Evolutionary conservation across 2,113 vertebrate species (phyloP), one percentile per base, ranked within the genome.

Genomic region (Calidris pygmaea): DNA sequence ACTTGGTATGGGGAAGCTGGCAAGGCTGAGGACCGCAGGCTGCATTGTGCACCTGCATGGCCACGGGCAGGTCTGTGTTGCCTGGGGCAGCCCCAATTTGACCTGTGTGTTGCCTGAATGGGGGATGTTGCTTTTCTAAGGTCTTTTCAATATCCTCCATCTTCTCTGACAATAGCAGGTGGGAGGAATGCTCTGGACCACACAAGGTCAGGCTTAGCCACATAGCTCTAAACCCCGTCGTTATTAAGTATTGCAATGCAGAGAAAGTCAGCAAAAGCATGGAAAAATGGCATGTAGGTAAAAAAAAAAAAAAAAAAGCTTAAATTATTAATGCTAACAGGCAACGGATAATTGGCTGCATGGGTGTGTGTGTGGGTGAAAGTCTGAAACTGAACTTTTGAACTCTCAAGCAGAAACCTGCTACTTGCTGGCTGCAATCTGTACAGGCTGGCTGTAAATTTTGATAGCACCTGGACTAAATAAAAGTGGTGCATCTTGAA

Each of bases 301-400:
- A 79, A 94, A 85, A 77, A 68, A 53, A 47, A 24, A 24, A 47
- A 47, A 45, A 45, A 41, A 16, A 19, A 47, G 4, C 24, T 91
- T 59, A 68, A 37, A 47, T 75, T 82, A 47, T 79, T 35, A 76
- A 72, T 85, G 12, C 12, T 60, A 80, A 45, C 19, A 95, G 58
- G 43, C 22, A 65, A 39, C 9, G 59, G 32, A 43, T 70, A 68
- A 79, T 48, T 87, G 37, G 6, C 12, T 62, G 39, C 4, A 39
- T 45, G 27, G 8, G 8, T 6, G 41, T 17, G 18, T 14, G 15
- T 14, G 66, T 2, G 39, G 18, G 26, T 75, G 71, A 75, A 68
- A 29, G 19, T 71, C 72, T 93, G 65, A 92, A 91, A 58, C 5
- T 19, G 74, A 94, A 85, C 71, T 88, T 90, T 41, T 90, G 85